Evolutionary conservation across 2,113 vertebrate genomes (phyloP), one percentile per base, ranked within the genome.

Genomic region (Leptobrachium leishanense): DNA sequence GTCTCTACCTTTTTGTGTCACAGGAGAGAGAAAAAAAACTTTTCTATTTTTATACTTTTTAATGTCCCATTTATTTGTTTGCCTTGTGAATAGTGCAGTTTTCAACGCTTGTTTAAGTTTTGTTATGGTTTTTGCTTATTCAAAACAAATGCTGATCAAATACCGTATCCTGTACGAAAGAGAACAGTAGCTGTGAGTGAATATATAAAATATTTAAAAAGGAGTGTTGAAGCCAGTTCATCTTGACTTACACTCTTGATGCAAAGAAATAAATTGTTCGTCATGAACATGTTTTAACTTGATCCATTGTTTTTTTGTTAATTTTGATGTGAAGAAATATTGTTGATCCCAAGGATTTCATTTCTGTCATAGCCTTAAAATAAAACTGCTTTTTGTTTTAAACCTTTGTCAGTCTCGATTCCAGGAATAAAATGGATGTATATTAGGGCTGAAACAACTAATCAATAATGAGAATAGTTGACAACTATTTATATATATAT

Each of bases 261-360:
- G 20, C 20, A 31, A 31, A 31, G 20, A 31, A 31, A 31, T 31
- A 31, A 31, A 31, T 31, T 31, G 20, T 31, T 31, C 20, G 20
- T 31, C 20, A 31, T 31, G 20, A 31, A 31, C 20, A 31, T 31
- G 20, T 31, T 31, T 31, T 31, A 31, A 31, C 20, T 75, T 43
- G 5, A 20, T 6, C 15, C 7, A 9, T 3, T 5, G 39, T 62
- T 69, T 73, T 68, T 5, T 13, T 67, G 54, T 73, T 80, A 15
- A 43, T 78, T 78, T 65, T 72, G 40, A 68, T 78, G 44, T 75
- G 59, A 66, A 75, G 44, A 75, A 41, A 69, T 15, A 70, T 69
- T 77, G 50, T 68, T 76, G 75, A 76, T 76, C 75, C 75, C 75
- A 68, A 74, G 77, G 77, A 80, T 80, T 73, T 80, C 63, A 68